Conservation (phyloP, 2,113 vertebrate species). For the Hypanus sabinus region DNA sequence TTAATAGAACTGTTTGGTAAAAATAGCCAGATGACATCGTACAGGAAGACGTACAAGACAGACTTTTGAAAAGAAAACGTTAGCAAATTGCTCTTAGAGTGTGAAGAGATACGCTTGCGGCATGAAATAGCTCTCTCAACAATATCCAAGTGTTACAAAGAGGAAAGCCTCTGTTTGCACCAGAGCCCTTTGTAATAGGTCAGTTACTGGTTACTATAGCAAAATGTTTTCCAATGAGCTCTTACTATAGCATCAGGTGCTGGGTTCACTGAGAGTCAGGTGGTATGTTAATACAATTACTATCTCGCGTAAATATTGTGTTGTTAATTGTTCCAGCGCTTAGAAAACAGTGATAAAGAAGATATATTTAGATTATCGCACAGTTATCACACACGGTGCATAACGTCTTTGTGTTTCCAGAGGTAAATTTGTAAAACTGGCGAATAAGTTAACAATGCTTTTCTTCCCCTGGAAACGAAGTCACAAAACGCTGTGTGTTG, state of each 20-base stretch:
- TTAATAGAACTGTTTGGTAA: conserved; percentile 22
- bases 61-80: conserved; percentile 29
- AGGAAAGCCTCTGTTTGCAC: neutral
- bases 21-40: conserved; percentile 12
- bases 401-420: neutral
- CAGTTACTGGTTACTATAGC: conserved; percentile 14
- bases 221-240: conserved; percentile 23
- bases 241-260: conserved; percentile 1
- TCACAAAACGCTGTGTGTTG: too few species aligned
- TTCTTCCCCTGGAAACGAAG: too few species aligned
- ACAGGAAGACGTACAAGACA: neutral
- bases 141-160: conserved; percentile 1
- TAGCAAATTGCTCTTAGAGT: conserved; percentile 12
- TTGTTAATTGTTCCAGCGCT: neutral
- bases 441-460: neutral
- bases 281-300: conserved; percentile 31
- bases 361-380: neutral
- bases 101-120: neutral
- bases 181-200: conserved; percentile 14
- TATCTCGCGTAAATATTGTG: conserved; percentile 5
- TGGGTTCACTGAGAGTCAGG: conserved; percentile 17
- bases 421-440: too few species aligned
- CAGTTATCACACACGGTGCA: neutral
- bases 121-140: conserved; percentile 20
- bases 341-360: neutral